Evolutionary conservation across 2,888 invertebrate species (phyloP).

Genomic region (Lamproptera curius): DNA sequence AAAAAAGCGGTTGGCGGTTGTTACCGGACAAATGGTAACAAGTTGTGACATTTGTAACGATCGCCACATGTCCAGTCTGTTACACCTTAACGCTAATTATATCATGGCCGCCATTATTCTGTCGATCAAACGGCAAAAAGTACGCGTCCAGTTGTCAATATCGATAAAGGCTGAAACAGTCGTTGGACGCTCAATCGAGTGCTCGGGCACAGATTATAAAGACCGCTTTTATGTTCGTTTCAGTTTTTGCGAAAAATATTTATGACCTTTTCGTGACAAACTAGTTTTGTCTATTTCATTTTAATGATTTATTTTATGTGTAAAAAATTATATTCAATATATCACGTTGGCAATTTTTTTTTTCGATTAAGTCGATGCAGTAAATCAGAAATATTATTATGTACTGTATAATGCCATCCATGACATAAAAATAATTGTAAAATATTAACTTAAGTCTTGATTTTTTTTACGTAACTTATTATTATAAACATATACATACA

Average conservation of each 20-base stretch:
- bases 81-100: conserved; percentile 12
- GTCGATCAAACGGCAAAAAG: conserved; percentile 14
- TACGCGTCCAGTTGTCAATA: neutral
- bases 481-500: too few relatives aligned
- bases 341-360: too few relatives aligned
- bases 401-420: too few relatives aligned
- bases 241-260: too few relatives aligned
- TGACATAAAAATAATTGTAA: too few relatives aligned
- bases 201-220: neutral
- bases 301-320: neutral
- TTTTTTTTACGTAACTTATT: too few relatives aligned
- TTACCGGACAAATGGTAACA: conserved; percentile 8
- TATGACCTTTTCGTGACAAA: too few relatives aligned
- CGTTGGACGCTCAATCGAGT: neutral
- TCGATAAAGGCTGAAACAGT: conserved; percentile 2
- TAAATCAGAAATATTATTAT: too few relatives aligned
- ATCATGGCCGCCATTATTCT: conserved; percentile 9
- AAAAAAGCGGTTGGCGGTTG: conserved; percentile 6
- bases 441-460: too few relatives aligned
- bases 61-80: conserved; percentile 10
- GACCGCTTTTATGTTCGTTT: too few relatives aligned
- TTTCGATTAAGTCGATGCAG: neutral
- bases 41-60: conserved; percentile 19
- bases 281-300: conserved; percentile 1
- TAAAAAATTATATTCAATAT: neutral